Conservation (phyloP, 2,113 vertebrate species). For the Cynoglossus semilaevis region DNA sequence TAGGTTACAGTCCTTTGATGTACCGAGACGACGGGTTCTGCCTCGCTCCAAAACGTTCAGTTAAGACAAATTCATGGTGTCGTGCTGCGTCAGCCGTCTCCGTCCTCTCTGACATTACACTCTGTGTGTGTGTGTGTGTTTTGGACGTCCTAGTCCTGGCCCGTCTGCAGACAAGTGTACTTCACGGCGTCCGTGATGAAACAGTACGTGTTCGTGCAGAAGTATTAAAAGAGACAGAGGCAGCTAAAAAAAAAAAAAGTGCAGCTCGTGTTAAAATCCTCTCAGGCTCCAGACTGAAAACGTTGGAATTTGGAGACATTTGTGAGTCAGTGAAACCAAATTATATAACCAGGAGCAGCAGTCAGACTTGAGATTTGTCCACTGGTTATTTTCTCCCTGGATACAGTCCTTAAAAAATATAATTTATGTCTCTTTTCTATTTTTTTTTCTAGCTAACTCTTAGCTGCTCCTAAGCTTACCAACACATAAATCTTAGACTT, state of each 20-base stretch:
- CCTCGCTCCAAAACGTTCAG: neutral
- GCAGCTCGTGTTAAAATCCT: constrained; percentile 8
- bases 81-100: constrained; percentile 51
- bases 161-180: constrained; percentile 24
- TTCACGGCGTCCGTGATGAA: constrained; percentile 8
- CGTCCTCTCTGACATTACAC: constrained; percentile 28
- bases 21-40: too few relatives aligned
- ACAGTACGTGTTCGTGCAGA: constrained; percentile 1
- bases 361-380: too few relatives aligned
- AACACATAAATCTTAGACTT: too few relatives aligned
- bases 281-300: too few relatives aligned
- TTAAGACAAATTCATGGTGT: constrained; percentile 15
- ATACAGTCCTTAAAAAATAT: too few relatives aligned
- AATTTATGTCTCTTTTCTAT: too few relatives aligned
- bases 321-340: too few relatives aligned
- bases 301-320: too few relatives aligned
- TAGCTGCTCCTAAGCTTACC: too few relatives aligned
- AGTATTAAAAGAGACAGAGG: constrained; percentile 13
- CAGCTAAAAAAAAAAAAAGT: neutral
- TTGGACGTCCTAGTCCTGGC: constrained; percentile 40
- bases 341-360: too few relatives aligned
- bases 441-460: too few relatives aligned
- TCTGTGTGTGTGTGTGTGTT: constrained; percentile 44
- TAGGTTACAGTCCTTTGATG: constrained; percentile 1
- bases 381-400: too few relatives aligned